A percentile compares a stretch with the other conserved stretches of the same genome.
Evolutionary conservation across 2,113 vertebrate genomes (phyloP).

Genomic region (Odobenus rosmarus): DNA sequence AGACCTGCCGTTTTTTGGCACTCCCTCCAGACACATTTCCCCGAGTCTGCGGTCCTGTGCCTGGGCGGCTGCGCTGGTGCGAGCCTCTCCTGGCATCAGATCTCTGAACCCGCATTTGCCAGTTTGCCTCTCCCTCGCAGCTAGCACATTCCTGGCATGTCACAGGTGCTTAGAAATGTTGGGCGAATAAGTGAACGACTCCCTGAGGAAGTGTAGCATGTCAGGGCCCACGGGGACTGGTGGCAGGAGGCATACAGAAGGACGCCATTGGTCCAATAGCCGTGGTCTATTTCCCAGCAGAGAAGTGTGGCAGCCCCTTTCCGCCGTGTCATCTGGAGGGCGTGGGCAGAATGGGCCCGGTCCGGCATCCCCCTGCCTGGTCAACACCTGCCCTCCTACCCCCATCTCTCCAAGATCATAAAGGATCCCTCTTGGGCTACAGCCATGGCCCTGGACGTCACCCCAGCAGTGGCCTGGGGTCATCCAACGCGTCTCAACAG

Average conservation of each 20-base stretch:
- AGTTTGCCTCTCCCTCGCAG: rapidly evolving
- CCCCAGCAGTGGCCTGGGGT: rapidly evolving
- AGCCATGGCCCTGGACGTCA: neutral
- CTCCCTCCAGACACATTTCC: too few relatives aligned
- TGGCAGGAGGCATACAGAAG: rapidly evolving
- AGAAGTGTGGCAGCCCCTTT: rapidly evolving
- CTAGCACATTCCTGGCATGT: neutral
- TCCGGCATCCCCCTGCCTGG: rapidly evolving
- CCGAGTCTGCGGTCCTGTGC: rapidly evolving
- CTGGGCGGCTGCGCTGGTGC: rapidly evolving
- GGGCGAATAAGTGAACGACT: rapidly evolving
- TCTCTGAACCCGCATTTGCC: rapidly evolving
- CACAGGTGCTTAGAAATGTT: rapidly evolving
- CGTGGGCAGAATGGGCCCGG: neutral
- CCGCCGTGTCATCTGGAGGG: rapidly evolving
- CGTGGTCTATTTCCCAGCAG: neutral
- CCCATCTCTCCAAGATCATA: neutral
- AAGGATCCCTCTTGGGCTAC: neutral
- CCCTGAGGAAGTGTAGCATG: neutral
- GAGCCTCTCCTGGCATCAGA: rapidly evolving
- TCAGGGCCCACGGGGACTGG: rapidly evolving
- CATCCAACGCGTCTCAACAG: neutral
- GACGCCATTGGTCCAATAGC: rapidly evolving
- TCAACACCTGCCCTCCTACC: neutral
- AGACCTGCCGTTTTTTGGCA: too few relatives aligned